Evolutionary conservation across 37 sponge, comb jelly and placozoan genomes (phyloP).

Genomic region (Agelas oroides): DNA sequence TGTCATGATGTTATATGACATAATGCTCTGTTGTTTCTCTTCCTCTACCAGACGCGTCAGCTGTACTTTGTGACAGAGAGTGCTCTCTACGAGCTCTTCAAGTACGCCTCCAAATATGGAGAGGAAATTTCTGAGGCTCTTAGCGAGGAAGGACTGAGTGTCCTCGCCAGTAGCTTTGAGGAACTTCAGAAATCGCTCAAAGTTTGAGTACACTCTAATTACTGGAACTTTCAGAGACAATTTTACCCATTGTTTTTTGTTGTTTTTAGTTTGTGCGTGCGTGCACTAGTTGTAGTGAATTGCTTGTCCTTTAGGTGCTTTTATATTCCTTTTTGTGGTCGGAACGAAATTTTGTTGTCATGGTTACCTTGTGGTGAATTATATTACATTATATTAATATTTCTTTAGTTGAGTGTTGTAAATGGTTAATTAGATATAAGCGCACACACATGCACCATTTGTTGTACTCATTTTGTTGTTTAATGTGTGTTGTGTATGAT

Average conservation of each 20-base stretch:
- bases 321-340: too few relatives aligned
- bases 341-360: too few relatives aligned
- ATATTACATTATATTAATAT: too few relatives aligned
- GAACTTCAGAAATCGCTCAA: constrained; percentile 3
- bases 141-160: constrained; percentile 61
- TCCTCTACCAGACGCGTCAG: constrained; percentile 33
- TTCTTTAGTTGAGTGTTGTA: too few relatives aligned
- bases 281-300: too few relatives aligned
- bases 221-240: background rate
- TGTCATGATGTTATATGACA: background rate
- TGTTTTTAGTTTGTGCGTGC: too few relatives aligned
- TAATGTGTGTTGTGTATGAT: background rate
- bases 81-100: constrained; percentile 83
- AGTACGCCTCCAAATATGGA: constrained; percentile 59
- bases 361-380: too few relatives aligned
- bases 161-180: constrained; percentile 57
- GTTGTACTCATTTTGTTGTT: background rate
- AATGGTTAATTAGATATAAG: too few relatives aligned
- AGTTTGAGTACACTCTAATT: background rate
- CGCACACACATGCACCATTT: too few relatives aligned
- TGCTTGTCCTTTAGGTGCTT: too few relatives aligned
- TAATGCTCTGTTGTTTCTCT: background rate
- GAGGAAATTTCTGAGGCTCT: constrained; percentile 57
- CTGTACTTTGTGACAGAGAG: constrained; percentile 76
- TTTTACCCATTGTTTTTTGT: too few relatives aligned